Percentiles rank a stretch among this genome's conserved stretches.
These are phyloP conservation scores for Todiramphus chloris DNA, from an alignment of 2,113 vertebrate genomes.

Conservation along the genomic window DNA sequence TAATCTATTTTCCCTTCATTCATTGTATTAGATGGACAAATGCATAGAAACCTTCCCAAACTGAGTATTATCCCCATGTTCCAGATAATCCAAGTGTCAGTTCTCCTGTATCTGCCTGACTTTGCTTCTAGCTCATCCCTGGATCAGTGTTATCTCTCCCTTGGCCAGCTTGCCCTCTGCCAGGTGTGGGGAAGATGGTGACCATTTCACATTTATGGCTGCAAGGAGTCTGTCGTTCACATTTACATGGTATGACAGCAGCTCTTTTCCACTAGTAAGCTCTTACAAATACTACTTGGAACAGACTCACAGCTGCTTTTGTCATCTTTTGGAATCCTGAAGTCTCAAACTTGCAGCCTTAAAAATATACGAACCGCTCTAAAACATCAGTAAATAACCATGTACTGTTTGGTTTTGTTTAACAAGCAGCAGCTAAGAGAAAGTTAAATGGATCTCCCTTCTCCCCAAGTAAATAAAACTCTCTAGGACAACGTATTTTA, in stretches of 20 bases:
- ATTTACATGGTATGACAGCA: background rate
- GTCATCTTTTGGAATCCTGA: slow-evolving; percentile 9
- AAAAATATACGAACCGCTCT: background rate
- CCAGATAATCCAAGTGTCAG: background rate
- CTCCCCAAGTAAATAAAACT: background rate
- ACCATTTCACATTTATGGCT: background rate
- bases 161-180: background rate
- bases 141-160: background rate
- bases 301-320: background rate
- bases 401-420: background rate
- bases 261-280: background rate
- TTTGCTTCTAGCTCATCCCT: background rate
- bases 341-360: background rate
- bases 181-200: background rate
- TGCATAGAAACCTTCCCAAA: background rate
- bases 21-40: background rate
- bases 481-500: slow-evolving; percentile 3
- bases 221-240: background rate
- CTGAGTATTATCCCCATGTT: background rate
- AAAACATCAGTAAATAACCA: background rate
- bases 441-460: background rate
- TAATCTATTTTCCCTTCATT: background rate
- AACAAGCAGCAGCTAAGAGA: background rate
- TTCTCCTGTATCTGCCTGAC: background rate
- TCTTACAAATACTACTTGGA: slow-evolving; percentile 10